phyloP scores from a whole-genome alignment of 2,797 vertebrate genomes.

The Nasua narica region DNA sequence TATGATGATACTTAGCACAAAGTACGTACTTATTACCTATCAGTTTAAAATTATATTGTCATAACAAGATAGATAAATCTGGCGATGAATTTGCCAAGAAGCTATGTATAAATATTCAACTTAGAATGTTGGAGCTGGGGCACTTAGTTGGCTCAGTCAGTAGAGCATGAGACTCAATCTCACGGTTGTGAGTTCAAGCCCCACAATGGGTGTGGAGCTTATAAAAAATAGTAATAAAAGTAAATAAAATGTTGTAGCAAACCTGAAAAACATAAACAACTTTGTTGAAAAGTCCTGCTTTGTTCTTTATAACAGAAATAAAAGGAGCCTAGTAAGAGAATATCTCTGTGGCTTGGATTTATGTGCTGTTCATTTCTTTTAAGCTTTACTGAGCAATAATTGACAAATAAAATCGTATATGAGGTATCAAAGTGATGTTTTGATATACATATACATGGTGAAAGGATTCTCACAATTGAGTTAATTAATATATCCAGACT shows the following conservation, averaged over 20 bases:
- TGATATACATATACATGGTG: neutral
- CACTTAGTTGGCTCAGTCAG: neutral
- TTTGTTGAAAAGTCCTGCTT: neutral
- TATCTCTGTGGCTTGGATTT: neutral
- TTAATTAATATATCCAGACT: neutral
- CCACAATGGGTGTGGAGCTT: neutral
- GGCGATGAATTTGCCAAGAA: neutral
- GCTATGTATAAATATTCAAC: neutral
- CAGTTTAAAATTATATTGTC: neutral
- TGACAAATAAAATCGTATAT: neutral
- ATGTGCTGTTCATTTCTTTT: neutral
- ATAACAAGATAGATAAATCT: neutral
- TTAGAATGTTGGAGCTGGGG: neutral
- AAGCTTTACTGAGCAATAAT: neutral
- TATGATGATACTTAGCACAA: neutral
- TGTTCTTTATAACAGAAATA: neutral
- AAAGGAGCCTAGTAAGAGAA: neutral
- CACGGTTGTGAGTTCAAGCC: neutral
- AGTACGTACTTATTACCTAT: neutral
- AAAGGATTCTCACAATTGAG: neutral
- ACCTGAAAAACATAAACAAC: neutral
- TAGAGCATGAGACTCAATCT: neutral
- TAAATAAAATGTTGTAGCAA: neutral
- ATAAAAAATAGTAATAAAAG: neutral
- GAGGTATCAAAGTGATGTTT: neutral